Conservation (phyloP, 2,888 invertebrate genomes). For the Mongoloraphidia duomilia region DNA sequence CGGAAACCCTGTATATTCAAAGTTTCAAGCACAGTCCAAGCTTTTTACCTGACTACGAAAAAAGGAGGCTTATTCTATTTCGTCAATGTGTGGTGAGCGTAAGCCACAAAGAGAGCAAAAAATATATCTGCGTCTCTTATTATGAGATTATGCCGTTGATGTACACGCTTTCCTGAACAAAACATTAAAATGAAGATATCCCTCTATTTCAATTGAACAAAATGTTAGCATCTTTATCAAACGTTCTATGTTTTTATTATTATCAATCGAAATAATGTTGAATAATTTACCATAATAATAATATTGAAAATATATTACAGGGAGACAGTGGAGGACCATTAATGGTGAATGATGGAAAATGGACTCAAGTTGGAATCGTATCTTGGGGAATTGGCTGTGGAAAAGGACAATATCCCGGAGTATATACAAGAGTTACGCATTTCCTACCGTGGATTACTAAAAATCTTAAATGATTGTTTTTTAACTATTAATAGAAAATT, state of each 20-base stretch:
- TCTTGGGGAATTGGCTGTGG: constrained; percentile 89
- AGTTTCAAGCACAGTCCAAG: too few species aligned
- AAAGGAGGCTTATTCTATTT: too few species aligned
- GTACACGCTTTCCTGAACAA: too few species aligned
- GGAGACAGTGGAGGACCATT: constrained; percentile 83
- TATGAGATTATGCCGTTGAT: too few species aligned
- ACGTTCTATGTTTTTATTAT: not conserved
- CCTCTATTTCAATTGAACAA: not conserved
- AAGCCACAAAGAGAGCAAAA: too few species aligned
- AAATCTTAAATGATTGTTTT: constrained; percentile 47
- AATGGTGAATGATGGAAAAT: constrained; percentile 61
- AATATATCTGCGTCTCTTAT: too few species aligned
- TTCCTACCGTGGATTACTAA: constrained; percentile 78
- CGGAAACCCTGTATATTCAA: too few species aligned
- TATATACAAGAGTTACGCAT: constrained; percentile 71
- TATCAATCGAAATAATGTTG: not conserved
- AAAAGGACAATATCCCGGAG: constrained; percentile 82
- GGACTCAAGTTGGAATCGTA: constrained; percentile 77
- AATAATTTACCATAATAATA: not conserved
- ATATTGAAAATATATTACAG: constrained; percentile 29
- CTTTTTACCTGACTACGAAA: too few species aligned
- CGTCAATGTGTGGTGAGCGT: too few species aligned
- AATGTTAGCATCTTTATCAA: not conserved
- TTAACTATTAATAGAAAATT: not conserved
- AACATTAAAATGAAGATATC: not conserved